These are phyloP conservation scores for Acutogordius australiensis DNA, from an alignment of 2,888 invertebrate species.

Conservation along the genomic window DNA sequence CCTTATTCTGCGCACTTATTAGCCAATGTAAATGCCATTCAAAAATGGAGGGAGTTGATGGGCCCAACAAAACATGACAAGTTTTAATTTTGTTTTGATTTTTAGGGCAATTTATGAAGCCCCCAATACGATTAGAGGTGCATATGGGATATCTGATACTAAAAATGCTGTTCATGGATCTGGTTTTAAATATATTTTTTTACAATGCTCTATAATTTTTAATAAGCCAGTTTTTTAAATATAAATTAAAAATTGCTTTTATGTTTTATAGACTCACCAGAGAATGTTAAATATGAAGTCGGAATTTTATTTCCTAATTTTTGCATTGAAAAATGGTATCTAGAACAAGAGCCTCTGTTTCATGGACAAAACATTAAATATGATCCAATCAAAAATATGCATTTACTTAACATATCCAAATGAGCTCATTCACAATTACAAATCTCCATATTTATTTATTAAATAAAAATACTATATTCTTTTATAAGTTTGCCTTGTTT, in stretches of 20 bases:
- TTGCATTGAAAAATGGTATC: conserved; percentile 35
- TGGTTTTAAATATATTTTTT: conserved; percentile 29
- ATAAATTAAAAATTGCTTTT: background rate
- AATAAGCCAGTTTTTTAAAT: background rate
- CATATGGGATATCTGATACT: conserved; percentile 62
- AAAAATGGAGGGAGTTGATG: conserved; percentile 48
- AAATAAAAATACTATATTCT: too few species aligned
- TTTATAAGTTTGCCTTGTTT: too few species aligned
- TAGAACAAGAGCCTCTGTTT: conserved; percentile 28
- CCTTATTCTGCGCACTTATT: conserved; percentile 49
- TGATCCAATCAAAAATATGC: too few species aligned
- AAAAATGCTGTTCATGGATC: conserved; percentile 75
- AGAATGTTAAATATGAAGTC: conserved; percentile 46
- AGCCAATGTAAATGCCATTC: conserved; percentile 42
- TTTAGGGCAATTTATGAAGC: conserved; percentile 43
- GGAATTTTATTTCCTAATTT: conserved; percentile 56
- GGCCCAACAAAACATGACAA: conserved; percentile 51
- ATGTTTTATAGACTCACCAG: conserved; percentile 37
- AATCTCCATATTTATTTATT: too few species aligned
- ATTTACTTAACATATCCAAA: too few species aligned
- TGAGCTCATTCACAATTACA: too few species aligned
- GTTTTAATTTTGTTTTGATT: conserved; percentile 16
- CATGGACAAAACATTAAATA: conserved; percentile 15
- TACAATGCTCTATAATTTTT: background rate
- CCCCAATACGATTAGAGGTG: conserved; percentile 46